Evolutionary conservation across 2,888 invertebrate species (phyloP).

Genomic region (Euphydryas editha): DNA sequence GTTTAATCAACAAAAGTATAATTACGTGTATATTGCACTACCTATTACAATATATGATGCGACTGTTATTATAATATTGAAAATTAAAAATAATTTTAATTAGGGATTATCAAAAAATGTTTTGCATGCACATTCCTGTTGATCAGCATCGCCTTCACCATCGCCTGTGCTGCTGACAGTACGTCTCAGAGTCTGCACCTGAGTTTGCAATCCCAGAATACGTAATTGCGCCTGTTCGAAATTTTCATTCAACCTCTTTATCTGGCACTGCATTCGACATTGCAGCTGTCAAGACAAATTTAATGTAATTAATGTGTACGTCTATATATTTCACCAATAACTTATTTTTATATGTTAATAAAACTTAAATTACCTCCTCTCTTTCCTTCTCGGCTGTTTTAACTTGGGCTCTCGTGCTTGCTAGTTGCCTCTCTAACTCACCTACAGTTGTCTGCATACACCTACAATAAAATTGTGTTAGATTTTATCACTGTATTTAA

Average conservation of each 20-base stretch:
- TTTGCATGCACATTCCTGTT: slow-evolving; percentile 69
- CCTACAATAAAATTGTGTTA: slow-evolving; percentile 45
- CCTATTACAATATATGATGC: no score
- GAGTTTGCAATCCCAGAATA: slow-evolving; percentile 85
- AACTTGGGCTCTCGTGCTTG: slow-evolving; percentile 85
- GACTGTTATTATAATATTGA: not conserved
- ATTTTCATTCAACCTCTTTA: slow-evolving; percentile 87
- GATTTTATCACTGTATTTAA: not conserved
- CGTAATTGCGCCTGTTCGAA: slow-evolving; percentile 88
- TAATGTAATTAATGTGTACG: not conserved
- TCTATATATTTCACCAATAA: no score
- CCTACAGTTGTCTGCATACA: slow-evolving; percentile 87
- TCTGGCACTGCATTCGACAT: slow-evolving; percentile 88
- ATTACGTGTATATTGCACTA: no score
- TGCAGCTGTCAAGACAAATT: slow-evolving; percentile 73
- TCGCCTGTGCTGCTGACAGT: slow-evolving; percentile 65
- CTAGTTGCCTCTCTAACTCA: slow-evolving; percentile 87
- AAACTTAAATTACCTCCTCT: slow-evolving; percentile 83
- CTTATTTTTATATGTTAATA: no score
- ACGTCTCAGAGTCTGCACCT: slow-evolving; percentile 85
- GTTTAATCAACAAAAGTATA: no score
- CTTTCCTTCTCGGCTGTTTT: slow-evolving; percentile 86
- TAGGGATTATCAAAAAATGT: slow-evolving; percentile 62
- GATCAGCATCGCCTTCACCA: slow-evolving; percentile 54
- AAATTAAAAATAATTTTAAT: not conserved